phyloP scores from a whole-genome alignment of 1,140 invertebrate species.

The Coptotermes formosanus region DNA sequence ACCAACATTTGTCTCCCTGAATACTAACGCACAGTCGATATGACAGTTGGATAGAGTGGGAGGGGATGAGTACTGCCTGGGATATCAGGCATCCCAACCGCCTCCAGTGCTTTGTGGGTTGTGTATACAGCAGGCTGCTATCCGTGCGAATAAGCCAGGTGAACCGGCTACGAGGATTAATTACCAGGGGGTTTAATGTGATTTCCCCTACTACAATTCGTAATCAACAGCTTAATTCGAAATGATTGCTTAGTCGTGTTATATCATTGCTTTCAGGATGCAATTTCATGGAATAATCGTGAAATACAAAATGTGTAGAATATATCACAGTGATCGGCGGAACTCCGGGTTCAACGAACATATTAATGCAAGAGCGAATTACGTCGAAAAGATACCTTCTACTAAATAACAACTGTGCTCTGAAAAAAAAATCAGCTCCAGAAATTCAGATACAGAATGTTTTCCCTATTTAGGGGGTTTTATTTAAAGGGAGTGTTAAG shows the following conservation, averaged over 20 bases:
- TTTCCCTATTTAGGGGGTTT: no score
- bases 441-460: no score
- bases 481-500: no score
- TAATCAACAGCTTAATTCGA: not conserved
- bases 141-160: not conserved
- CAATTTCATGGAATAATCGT: not conserved
- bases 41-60: no score
- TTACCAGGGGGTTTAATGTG: not conserved
- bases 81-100: constrained; percentile 7
- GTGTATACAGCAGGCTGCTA: not conserved
- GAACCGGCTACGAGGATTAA: not conserved
- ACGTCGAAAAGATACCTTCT: no score
- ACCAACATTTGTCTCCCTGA: no score
- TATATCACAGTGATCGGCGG: not conserved
- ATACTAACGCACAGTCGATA: no score
- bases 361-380: no score
- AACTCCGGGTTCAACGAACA: no score
- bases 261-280: not conserved
- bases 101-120: not conserved
- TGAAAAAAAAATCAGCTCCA: no score
- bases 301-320: not conserved
- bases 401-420: no score
- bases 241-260: not conserved
- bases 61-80: not conserved
- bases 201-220: not conserved